Evolutionary conservation across 2,888 invertebrate species (phyloP), one percentile per base, ranked within the genome.

Genomic region (Amblyjoppa proteus): DNA sequence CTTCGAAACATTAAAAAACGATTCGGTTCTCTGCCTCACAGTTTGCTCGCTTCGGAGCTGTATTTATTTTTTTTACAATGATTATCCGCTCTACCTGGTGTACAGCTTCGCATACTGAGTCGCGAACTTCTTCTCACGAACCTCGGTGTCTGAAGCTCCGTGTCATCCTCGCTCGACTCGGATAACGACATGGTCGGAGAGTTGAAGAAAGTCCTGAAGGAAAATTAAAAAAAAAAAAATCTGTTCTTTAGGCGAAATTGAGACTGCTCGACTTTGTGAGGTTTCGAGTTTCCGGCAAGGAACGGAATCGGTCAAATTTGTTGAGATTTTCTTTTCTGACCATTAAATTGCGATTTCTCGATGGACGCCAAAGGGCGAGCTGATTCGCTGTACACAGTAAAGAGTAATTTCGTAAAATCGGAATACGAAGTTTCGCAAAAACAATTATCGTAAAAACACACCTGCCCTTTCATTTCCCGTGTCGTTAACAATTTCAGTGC

Each of bases 101-200:
- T 90, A 5, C 85, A 86, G 11, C 87, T 88, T 64, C 53, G 53
- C 41, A 85, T 70, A 45, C 87, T 90, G 49, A 89, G 87, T 20
- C 89, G 88, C 16, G 90, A 89, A 53, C 80, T 86, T 84, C 89
- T 90, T 34, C 90, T 87, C 49, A 89, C 68, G 56, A 89, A 90
- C 13, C 86, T 84, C 0, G 88, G 91, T 9, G 90, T 91, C 11
- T 78, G 83, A 11, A 91, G 80, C 28, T 87, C 87, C 3, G 84
- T 89, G 11, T 91, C 92, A 61, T 93, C 92, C 4, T 91, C 92
- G 49, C 91, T 92, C 4, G 87, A 87, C 9, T 91, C 90, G 28
- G 75, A 88, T 20, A 87, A 73, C 6, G 88, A 87, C 90, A 92
- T 92, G 2, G 53, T 66, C 6, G 64, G 1, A 64, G 1, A 3